Percentiles rank a stretch among this genome's conserved stretches.
Conservation (phyloP, 2,888 invertebrate genomes). For the Stenotaenia linearis region DNA sequence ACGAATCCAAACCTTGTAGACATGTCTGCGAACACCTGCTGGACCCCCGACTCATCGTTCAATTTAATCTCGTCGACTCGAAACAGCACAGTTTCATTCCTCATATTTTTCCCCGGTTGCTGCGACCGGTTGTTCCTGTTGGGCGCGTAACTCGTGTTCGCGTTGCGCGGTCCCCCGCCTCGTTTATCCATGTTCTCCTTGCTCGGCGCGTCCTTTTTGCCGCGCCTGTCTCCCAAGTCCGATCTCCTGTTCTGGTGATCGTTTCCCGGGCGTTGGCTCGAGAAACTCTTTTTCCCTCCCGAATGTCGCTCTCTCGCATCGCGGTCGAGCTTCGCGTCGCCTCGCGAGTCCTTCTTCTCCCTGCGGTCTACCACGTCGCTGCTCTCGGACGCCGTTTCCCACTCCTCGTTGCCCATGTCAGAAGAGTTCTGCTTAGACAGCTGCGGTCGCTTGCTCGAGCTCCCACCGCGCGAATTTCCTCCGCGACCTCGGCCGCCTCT, state of each 20-base stretch:
- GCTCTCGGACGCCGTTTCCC: conserved; percentile 75
- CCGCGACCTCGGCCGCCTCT: conserved; percentile 34
- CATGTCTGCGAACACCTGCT: conserved; percentile 49
- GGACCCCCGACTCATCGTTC: conserved; percentile 54
- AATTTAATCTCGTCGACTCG: conserved; percentile 55
- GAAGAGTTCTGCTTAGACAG: conserved; percentile 35
- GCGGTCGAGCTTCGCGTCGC: conserved; percentile 4
- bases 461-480: conserved; percentile 32
- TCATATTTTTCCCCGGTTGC: conserved; percentile 21
- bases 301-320: conserved; percentile 29
- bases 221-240: conserved; percentile 28
- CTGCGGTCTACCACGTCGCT: conserved; percentile 53
- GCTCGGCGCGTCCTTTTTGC: not conserved
- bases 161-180: not conserved
- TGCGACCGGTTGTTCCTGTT: conserved; percentile 10
- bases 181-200: conserved; percentile 12
- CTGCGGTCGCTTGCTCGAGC: conserved; percentile 33
- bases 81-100: conserved; percentile 47
- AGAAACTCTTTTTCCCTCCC: conserved; percentile 46
- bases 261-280: conserved; percentile 47
- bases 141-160: not conserved
- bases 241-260: conserved; percentile 43
- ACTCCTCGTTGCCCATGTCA: conserved; percentile 51
- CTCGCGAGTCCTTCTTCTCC: conserved; percentile 35
- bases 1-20: conserved; percentile 39